Percentiles rank a stretch among this genome's conserved stretches.
phyloP scores from a whole-genome alignment of 2,888 invertebrate genomes.

The Disparrhopalites patrizii region DNA sequence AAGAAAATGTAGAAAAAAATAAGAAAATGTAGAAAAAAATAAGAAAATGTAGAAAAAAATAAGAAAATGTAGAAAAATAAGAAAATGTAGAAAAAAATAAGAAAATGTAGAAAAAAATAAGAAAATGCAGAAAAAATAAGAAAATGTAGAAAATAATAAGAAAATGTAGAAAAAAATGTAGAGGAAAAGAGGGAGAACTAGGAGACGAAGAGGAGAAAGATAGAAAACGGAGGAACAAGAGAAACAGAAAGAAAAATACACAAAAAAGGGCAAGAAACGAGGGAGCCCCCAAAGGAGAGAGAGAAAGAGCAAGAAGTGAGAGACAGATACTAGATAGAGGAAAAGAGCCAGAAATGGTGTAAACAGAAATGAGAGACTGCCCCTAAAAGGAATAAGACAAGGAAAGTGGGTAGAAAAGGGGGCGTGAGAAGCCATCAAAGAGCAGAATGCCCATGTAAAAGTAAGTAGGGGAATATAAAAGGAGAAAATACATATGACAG shows the following conservation, averaged over 20 bases:
- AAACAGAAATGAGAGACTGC: too few relatives aligned
- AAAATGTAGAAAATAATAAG: background rate
- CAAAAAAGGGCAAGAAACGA: too few relatives aligned
- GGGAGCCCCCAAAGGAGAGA: constrained; percentile 10
- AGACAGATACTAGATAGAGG: background rate
- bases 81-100: too few relatives aligned
- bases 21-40: background rate
- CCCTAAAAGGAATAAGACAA: too few relatives aligned
- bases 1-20: too few relatives aligned
- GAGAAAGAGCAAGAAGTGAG: background rate
- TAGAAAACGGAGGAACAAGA: background rate
- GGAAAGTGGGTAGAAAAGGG: background rate
- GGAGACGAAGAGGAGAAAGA: background rate
- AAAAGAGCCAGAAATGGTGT: background rate
- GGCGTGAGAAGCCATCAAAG: background rate
- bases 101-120: background rate
- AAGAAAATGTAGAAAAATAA: background rate
- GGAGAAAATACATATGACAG: background rate
- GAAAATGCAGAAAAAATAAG: background rate
- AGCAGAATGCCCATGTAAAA: background rate
- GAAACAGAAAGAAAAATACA: background rate
- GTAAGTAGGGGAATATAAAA: too few relatives aligned
- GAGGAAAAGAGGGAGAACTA: background rate
- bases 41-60: background rate
- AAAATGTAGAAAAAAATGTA: background rate